Conservation (phyloP, 2,113 vertebrate genomes). For the Ondatra zibethicus region DNA sequence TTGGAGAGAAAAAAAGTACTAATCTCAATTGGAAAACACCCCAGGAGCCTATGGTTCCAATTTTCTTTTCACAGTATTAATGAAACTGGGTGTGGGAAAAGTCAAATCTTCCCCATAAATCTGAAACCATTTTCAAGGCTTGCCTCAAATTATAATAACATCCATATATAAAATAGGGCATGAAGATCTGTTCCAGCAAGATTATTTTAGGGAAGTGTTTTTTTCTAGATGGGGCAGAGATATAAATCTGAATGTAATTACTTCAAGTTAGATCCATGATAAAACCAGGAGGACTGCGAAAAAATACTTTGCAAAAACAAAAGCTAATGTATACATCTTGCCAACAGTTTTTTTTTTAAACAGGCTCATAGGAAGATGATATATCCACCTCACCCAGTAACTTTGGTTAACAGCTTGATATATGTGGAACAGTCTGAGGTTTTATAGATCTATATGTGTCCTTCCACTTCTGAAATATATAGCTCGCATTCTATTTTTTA, state of each 20-base stretch:
- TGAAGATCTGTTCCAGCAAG: constrained; percentile 75
- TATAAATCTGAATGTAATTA: constrained; percentile 74
- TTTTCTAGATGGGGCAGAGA: constrained; percentile 67
- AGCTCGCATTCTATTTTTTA: constrained; percentile 9
- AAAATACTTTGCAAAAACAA: constrained; percentile 35
- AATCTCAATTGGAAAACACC: constrained; percentile 87
- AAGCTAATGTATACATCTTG: constrained; percentile 56
- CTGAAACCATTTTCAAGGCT: constrained; percentile 81
- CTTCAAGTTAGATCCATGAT: constrained; percentile 65
- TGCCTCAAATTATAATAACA: constrained; percentile 83
- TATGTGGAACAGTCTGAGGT: not conserved
- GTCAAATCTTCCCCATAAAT: constrained; percentile 78
- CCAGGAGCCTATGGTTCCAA: constrained; percentile 83
- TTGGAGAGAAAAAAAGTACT: constrained; percentile 24
- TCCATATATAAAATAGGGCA: constrained; percentile 77
- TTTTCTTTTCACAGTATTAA: constrained; percentile 88
- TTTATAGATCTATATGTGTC: constrained; percentile 39
- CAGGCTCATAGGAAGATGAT: constrained; percentile 11
- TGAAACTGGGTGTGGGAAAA: constrained; percentile 84
- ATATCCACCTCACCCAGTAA: not conserved
- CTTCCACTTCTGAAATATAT: constrained; percentile 16
- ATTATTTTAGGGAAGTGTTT: constrained; percentile 80
- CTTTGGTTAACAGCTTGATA: not conserved
- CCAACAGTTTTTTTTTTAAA: constrained; percentile 47
- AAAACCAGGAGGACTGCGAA: constrained; percentile 23